Conservation (phyloP, 2,888 invertebrate species). For the Druceiella hillmani region DNA sequence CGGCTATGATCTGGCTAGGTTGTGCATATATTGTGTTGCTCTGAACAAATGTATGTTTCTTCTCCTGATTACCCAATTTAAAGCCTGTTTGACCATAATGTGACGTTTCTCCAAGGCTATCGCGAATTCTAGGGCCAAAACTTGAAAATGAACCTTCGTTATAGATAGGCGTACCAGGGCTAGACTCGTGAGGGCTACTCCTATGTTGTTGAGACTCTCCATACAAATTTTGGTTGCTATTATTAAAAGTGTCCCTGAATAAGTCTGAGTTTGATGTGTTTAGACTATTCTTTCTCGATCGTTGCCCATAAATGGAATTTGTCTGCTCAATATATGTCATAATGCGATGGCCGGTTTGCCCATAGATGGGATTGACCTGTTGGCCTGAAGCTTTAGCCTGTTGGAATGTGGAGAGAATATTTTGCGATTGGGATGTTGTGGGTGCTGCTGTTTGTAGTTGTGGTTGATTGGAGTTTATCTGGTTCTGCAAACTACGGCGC, state of each 20-base stretch:
- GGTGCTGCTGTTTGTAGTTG: slow-evolving; percentile 21
- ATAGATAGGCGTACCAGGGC: slow-evolving; percentile 41
- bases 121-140: slow-evolving; percentile 38
- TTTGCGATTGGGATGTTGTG: slow-evolving; percentile 28
- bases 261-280: slow-evolving; percentile 39
- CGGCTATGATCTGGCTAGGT: slow-evolving; percentile 40
- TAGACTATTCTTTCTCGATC: slow-evolving; percentile 39
- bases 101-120: slow-evolving; percentile 28
- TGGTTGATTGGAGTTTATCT: slow-evolving; percentile 31
- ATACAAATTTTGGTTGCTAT: background rate
- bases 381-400: slow-evolving; percentile 32
- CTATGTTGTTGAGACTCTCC: slow-evolving; percentile 17
- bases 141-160: slow-evolving; percentile 42
- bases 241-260: slow-evolving; percentile 17
- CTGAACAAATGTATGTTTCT: slow-evolving; percentile 30
- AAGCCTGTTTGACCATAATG: slow-evolving; percentile 47
- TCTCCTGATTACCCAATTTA: slow-evolving; percentile 31
- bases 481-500: slow-evolving; percentile 49
- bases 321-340: slow-evolving; percentile 37
- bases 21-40: slow-evolving; percentile 47
- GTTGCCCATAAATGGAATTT: slow-evolving; percentile 43
- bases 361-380: slow-evolving; percentile 45
- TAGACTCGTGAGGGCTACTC: slow-evolving; percentile 38
- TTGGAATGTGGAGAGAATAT: slow-evolving; percentile 37
- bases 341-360: slow-evolving; percentile 42